Conservation (phyloP, 1,140 invertebrate species). For the Diachasmimorpha longicaudata region DNA sequence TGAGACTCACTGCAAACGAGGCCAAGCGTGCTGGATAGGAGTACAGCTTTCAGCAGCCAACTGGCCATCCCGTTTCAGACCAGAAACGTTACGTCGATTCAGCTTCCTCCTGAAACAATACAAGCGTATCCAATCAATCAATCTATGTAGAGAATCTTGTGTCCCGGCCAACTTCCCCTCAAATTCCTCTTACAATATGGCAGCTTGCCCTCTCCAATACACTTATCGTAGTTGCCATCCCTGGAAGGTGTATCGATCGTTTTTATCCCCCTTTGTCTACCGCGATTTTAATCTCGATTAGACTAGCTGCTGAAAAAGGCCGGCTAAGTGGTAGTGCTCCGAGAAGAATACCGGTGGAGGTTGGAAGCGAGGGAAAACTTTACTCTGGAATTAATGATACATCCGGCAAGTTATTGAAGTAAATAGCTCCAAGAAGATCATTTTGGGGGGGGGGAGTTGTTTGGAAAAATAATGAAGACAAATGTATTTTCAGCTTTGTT, state of each 20-base stretch:
- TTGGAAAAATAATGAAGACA: no score
- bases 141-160: conserved; percentile 30
- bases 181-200: conserved; percentile 16
- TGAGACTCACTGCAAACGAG: conserved; percentile 57
- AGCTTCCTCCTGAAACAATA: conserved; percentile 61
- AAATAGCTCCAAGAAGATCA: not conserved
- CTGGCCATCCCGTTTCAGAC: conserved; percentile 56
- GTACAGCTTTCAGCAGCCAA: conserved; percentile 54
- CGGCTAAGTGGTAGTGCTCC: not conserved
- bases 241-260: not conserved
- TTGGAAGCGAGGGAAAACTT: not conserved
- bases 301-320: not conserved
- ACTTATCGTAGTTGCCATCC: conserved; percentile 1
- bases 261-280: not conserved
- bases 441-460: no score
- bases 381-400: not conserved
- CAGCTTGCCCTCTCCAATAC: conserved; percentile 7
- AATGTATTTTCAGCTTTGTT: no score
- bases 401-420: not conserved
- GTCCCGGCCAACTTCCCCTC: conserved; percentile 19
- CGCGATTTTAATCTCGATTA: conserved; percentile 10
- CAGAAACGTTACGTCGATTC: conserved; percentile 63
- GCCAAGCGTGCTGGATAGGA: conserved; percentile 58
- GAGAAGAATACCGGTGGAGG: no score
- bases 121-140: conserved; percentile 52